phyloP scores from a whole-genome alignment of 2,888 invertebrate species.

The Allolobophora icterica region DNA sequence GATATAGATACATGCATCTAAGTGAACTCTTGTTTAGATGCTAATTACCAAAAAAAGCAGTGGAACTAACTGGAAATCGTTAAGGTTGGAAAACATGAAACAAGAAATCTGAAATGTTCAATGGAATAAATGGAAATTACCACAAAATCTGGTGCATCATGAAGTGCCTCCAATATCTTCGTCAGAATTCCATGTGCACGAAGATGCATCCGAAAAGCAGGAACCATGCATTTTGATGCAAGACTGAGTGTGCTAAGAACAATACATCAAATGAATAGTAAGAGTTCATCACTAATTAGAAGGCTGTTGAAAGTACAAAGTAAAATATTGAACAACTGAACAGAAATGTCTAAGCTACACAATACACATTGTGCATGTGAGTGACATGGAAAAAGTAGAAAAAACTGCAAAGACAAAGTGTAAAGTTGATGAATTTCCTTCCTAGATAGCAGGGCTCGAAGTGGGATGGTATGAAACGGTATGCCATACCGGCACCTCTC shows the following conservation, averaged over 20 bases:
- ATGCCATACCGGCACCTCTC: too few species aligned
- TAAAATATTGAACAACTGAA: not conserved
- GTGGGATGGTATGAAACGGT: too few species aligned
- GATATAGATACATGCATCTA: not conserved
- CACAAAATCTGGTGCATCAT: conserved; percentile 84
- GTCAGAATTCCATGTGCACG: conserved; percentile 93
- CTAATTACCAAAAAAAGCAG: too few species aligned
- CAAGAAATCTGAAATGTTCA: not conserved
- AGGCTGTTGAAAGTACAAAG: too few species aligned
- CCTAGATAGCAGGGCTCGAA: too few species aligned
- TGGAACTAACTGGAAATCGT: not conserved
- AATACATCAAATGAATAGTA: not conserved
- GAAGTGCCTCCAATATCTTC: conserved; percentile 91
- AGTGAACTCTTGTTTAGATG: not conserved
- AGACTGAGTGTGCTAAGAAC: conserved; percentile 72
- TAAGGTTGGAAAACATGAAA: not conserved
- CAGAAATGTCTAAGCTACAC: not conserved
- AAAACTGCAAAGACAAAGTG: too few species aligned
- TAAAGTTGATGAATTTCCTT: too few species aligned
- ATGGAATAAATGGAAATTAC: conserved; percentile 59
- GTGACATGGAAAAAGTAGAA: too few species aligned
- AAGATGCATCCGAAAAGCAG: conserved; percentile 94
- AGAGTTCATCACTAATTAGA: not conserved
- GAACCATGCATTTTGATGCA: conserved; percentile 91
- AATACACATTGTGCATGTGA: not conserved